Percentiles rank a stretch among this genome's conserved stretches.
These are phyloP conservation scores for Cladorhizidae sp. DNA, from an alignment of 37 sponge, comb jelly and placozoan species.

Conservation along the genomic window DNA sequence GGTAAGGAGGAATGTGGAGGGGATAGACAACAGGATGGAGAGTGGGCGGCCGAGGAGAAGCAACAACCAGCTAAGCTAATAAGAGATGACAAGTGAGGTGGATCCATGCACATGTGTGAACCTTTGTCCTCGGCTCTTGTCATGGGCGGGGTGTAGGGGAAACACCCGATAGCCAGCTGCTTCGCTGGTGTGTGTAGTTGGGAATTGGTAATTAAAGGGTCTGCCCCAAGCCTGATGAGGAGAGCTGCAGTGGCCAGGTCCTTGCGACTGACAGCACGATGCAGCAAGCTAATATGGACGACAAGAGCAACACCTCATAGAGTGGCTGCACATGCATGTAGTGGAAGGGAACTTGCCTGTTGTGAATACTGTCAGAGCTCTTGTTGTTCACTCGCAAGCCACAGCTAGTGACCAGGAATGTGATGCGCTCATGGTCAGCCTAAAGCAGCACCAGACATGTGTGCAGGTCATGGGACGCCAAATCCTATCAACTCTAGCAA, in stretches of 20 bases:
- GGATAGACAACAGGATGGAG: too few relatives aligned
- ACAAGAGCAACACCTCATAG: not conserved
- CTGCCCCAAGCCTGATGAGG: slow-evolving; percentile 72
- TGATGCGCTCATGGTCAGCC: slow-evolving; percentile 40
- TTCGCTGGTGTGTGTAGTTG: slow-evolving; percentile 30
- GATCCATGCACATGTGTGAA: not conserved
- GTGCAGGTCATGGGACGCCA: not conserved
- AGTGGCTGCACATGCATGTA: too few relatives aligned
- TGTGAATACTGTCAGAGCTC: slow-evolving; percentile 33
- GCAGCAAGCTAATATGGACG: slow-evolving; percentile 46
- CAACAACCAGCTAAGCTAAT: too few relatives aligned
- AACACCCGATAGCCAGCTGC: slow-evolving; percentile 65
- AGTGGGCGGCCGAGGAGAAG: too few relatives aligned
- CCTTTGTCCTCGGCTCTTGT: slow-evolving; percentile 25
- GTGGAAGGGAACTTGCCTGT: slow-evolving; percentile 39
- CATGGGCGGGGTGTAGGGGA: slow-evolving; percentile 14
- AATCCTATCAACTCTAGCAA: not conserved
- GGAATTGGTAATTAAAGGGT: slow-evolving; percentile 59
- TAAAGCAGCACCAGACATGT: not conserved
- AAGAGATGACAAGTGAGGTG: too few relatives aligned
- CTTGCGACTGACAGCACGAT: slow-evolving; percentile 53
- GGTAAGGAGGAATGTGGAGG: too few relatives aligned
- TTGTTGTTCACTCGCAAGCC: slow-evolving; percentile 40
- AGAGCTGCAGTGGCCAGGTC: slow-evolving; percentile 37
- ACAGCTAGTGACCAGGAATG: slow-evolving; percentile 42